A percentile compares a stretch with the other conserved stretches of the same genome.
Conservation (phyloP, 2,888 invertebrate genomes). For the Eurytoma californica region DNA sequence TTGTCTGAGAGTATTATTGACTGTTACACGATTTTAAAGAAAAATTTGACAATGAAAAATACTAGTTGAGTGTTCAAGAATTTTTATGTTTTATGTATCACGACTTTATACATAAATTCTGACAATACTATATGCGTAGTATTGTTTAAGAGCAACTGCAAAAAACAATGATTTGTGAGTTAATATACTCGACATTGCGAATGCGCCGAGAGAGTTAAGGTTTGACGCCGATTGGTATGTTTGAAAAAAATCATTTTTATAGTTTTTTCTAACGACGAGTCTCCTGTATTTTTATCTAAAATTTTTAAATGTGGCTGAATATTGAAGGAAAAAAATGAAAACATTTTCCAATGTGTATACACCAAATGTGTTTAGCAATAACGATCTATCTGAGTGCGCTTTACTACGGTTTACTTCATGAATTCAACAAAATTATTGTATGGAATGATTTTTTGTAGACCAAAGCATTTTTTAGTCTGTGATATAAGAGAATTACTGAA, state of each 20-base stretch:
- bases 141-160: conserved; percentile 28
- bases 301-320: conserved; percentile 28
- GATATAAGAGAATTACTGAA: conserved; percentile 64
- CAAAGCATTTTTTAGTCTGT: conserved; percentile 76
- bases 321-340: not conserved
- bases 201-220: conserved; percentile 55
- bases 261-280: conserved; percentile 31
- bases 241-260: conserved; percentile 32
- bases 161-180: conserved; percentile 60
- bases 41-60: conserved; percentile 61
- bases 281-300: conserved; percentile 24
- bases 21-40: conserved; percentile 69
- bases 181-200: conserved; percentile 53
- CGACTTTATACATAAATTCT: conserved; percentile 44
- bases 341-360: conserved; percentile 38
- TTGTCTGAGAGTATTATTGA: conserved; percentile 70
- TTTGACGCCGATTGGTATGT: conserved; percentile 43
- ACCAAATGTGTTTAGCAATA: conserved; percentile 49
- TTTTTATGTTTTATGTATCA: conserved; percentile 45
- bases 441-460: conserved; percentile 66
- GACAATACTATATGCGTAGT: conserved; percentile 42
- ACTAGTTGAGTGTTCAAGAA: conserved; percentile 39
- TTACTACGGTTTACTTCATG: conserved; percentile 35
- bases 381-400: conserved; percentile 33
- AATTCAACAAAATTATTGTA: conserved; percentile 47